Evolutionary conservation across 1,140 invertebrate species (phyloP).

Genomic region (Globodera rostochiensis): DNA sequence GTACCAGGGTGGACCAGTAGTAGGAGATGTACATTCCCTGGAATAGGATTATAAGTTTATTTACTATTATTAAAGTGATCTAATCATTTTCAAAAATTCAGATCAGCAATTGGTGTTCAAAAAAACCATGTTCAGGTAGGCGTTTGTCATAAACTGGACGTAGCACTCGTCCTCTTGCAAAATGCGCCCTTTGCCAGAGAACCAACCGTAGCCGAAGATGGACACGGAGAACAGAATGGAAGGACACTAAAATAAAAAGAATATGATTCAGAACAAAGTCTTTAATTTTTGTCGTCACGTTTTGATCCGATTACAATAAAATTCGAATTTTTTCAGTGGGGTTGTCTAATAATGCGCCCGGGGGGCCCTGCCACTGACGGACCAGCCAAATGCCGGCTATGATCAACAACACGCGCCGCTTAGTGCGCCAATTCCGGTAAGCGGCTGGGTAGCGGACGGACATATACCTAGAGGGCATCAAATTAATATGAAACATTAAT

Average conservation of each 20-base stretch:
- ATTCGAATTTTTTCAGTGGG: too few relatives aligned
- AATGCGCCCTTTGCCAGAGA: conserved; percentile 83
- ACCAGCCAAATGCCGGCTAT: conserved; percentile 78
- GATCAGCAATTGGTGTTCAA: conserved; percentile 48
- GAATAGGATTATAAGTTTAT: background rate
- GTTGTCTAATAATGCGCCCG: background rate
- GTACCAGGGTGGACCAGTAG: conserved; percentile 84
- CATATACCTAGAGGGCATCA: conserved; percentile 74
- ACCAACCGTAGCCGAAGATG: conserved; percentile 98
- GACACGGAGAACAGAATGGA: conserved; percentile 93
- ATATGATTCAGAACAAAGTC: too few relatives aligned
- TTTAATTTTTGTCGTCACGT: too few relatives aligned
- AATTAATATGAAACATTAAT: background rate
- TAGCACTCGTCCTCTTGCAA: conserved; percentile 85
- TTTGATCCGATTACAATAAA: too few relatives aligned
- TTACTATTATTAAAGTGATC: background rate
- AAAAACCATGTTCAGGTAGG: conserved; percentile 71
- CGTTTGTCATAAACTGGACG: conserved; percentile 91
- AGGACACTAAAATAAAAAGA: conserved; percentile 72
- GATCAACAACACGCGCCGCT: conserved; percentile 85
- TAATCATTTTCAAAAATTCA: background rate
- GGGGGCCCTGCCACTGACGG: background rate
- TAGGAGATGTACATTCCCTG: conserved; percentile 77
- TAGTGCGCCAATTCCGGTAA: conserved; percentile 95
- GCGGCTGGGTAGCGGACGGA: conserved; percentile 97